Evolutionary conservation across 2,888 invertebrate genomes (phyloP).

Genomic region (Parapristionchus giblindavisi): DNA sequence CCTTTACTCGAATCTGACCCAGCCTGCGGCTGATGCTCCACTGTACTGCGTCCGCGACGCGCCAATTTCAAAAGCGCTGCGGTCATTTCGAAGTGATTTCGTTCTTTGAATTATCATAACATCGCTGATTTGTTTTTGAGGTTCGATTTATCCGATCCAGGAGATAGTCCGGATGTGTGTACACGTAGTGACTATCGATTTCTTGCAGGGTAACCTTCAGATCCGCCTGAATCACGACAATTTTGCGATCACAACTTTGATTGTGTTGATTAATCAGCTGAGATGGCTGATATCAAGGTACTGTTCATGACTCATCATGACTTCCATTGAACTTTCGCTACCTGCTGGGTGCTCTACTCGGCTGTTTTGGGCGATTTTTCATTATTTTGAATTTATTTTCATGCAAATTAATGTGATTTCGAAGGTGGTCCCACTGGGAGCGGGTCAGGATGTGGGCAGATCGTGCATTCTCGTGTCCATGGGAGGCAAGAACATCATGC

Average conservation of each 20-base stretch:
- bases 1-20: no score
- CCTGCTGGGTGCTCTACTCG: no score
- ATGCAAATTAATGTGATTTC: neutral
- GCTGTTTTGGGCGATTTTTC: no score
- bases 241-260: neutral
- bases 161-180: no score
- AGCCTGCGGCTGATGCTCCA: no score
- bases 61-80: conserved; percentile 1
- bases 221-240: neutral
- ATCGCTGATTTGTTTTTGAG: neutral
- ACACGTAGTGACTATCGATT: neutral
- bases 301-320: no score
- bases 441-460: conserved; percentile 86
- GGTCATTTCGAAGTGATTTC: neutral
- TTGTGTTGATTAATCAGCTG: conserved; percentile 26
- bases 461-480: conserved; percentile 90
- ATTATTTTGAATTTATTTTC: neutral
- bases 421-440: conserved; percentile 63
- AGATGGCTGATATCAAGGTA: conserved; percentile 29
- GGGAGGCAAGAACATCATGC: conserved; percentile 93
- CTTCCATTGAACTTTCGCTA: neutral
- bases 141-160: neutral
- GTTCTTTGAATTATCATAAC: neutral
- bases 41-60: neutral
- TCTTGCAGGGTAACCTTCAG: neutral